Evolutionary conservation across 2,113 vertebrate species (phyloP).

Genomic region (Hippocampus mohnikei): DNA sequence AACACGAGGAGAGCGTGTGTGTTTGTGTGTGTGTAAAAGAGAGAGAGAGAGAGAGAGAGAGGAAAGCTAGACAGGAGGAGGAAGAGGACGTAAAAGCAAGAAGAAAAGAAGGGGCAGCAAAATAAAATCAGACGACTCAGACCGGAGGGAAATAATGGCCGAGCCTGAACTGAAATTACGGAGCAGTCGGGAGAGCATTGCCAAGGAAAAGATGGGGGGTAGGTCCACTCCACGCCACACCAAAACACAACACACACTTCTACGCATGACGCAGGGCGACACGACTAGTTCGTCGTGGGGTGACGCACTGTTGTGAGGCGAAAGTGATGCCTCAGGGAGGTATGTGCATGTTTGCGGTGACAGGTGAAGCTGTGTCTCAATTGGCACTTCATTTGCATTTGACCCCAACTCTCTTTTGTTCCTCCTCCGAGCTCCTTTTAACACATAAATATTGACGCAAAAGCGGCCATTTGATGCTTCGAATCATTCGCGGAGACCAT

Average conservation of each 20-base stretch:
- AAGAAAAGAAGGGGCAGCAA: constrained; percentile 28
- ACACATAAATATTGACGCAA: background rate
- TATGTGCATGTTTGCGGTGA: constrained; percentile 1
- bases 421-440: background rate
- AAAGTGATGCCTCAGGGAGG: background rate
- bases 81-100: constrained; percentile 38
- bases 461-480: background rate
- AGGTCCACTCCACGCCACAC: constrained; percentile 36
- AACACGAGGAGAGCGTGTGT: background rate
- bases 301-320: constrained; percentile 54
- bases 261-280: constrained; percentile 54
- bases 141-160: constrained; percentile 55
- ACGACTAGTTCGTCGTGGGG: constrained; percentile 30
- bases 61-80: constrained; percentile 25
- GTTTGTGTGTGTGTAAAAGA: background rate
- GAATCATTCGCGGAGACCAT: background rate
- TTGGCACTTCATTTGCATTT: background rate
- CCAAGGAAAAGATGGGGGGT: constrained; percentile 69
- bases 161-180: constrained; percentile 70
- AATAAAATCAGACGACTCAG: constrained; percentile 29
- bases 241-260: constrained; percentile 11
- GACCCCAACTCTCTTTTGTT: too few species aligned
- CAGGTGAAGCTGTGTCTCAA: background rate
- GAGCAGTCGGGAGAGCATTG: constrained; percentile 66
- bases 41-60: constrained; percentile 23